A percentile compares a stretch with the other conserved stretches of the same genome.
These are phyloP conservation scores for Selenia dentaria DNA, from an alignment of 2,888 invertebrate genomes.

Conservation along the genomic window DNA sequence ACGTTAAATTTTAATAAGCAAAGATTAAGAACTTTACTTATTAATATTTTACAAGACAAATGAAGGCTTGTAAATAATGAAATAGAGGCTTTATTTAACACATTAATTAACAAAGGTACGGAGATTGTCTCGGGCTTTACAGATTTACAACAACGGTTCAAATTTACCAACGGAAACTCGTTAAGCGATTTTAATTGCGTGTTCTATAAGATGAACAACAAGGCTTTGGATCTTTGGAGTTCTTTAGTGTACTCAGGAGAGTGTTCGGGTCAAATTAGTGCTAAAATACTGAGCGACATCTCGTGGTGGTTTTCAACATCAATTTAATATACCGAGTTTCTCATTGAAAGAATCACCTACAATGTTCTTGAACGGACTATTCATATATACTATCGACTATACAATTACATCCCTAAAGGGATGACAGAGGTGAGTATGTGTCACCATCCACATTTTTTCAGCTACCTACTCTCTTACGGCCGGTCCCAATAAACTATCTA, in stretches of 20 bases:
- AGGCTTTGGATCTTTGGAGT: constrained; percentile 1
- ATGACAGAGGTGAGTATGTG: too few species aligned
- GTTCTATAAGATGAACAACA: constrained; percentile 16
- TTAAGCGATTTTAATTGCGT: constrained; percentile 20
- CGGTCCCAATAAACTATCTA: too few species aligned
- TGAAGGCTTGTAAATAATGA: constrained; percentile 26
- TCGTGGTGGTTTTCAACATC: too few species aligned
- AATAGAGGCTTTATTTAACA: constrained; percentile 21
- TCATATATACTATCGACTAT: too few species aligned
- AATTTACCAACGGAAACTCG: constrained; percentile 21
- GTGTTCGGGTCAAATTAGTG: not conserved
- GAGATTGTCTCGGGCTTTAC: constrained; percentile 11
- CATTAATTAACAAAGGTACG: constrained; percentile 27
- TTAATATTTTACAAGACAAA: constrained; percentile 14
- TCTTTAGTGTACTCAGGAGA: not conserved
- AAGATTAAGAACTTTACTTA: constrained; percentile 9
- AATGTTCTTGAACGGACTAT: too few species aligned
- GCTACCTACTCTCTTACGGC: too few species aligned
- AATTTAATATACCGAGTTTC: too few species aligned
- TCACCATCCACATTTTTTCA: too few species aligned
- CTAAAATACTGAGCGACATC: too few species aligned
- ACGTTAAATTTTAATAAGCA: constrained; percentile 8
- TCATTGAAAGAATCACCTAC: too few species aligned
- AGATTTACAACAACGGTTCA: constrained; percentile 17
- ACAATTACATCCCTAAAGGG: too few species aligned